phyloP scores from a whole-genome alignment of 2,888 invertebrate species.

The Leucania comma region DNA sequence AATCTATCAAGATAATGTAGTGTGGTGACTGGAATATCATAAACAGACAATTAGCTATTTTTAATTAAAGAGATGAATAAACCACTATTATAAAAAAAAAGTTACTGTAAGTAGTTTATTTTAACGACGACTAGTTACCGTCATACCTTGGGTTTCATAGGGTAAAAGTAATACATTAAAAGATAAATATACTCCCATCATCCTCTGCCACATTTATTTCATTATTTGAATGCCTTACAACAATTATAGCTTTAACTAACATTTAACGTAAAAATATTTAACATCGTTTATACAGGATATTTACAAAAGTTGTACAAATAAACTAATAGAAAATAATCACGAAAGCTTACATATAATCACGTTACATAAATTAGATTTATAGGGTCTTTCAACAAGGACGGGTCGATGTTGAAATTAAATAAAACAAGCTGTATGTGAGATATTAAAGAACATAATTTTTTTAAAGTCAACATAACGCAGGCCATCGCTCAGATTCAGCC shows the following conservation, averaged over 20 bases:
- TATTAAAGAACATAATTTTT: no score
- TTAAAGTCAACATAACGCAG: no score
- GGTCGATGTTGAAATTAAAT: no score
- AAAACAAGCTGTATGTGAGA: no score
- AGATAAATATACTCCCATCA: conserved; percentile 78
- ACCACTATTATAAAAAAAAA: no score
- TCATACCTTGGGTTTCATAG: no score
- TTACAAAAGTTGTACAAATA: conserved; percentile 65
- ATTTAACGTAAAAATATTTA: conserved; percentile 64
- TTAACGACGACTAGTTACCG: no score
- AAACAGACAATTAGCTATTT: not conserved
- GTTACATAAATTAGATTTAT: conserved; percentile 18
- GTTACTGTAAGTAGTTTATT: no score
- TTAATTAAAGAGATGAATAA: no score
- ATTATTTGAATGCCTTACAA: conserved; percentile 63
- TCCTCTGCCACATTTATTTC: conserved; percentile 69
- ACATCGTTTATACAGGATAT: conserved; percentile 65
- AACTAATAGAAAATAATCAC: conserved; percentile 58
- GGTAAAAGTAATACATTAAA: conserved; percentile 29
- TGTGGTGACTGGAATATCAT: not conserved
- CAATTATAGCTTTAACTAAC: conserved; percentile 63
- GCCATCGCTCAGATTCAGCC: no score
- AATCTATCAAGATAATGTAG: not conserved
- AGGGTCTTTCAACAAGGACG: no score
- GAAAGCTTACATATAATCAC: conserved; percentile 56